Conservation (phyloP, 2,797 vertebrate genomes). For the Microctenopoma stevenorrisi region DNA sequence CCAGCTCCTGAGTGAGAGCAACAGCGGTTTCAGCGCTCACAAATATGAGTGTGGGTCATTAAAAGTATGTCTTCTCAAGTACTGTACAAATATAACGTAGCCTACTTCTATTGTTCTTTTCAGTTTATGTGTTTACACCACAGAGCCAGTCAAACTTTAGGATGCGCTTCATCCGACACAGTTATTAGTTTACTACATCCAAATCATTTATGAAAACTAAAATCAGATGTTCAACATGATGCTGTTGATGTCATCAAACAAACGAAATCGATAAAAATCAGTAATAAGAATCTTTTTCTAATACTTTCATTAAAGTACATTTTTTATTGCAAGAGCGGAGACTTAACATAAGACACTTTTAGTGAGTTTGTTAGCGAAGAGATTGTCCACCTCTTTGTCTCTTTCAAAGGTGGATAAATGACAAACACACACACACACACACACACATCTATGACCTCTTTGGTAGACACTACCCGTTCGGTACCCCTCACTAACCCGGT, state of each 20-base stretch:
- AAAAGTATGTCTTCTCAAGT: slow-evolving; percentile 35
- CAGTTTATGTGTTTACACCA: not conserved
- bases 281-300: not conserved
- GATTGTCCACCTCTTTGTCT: not conserved
- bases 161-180: not conserved
- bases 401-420: slow-evolving; percentile 4
- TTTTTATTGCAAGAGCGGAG: not conserved
- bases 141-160: not conserved
- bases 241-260: too few relatives aligned
- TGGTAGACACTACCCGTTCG: slow-evolving; percentile 54
- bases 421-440: not conserved
- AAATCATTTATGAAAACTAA: not conserved
- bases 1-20: slow-evolving; percentile 47
- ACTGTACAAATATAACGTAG: slow-evolving; percentile 4
- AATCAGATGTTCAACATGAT: not conserved
- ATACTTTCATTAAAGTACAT: not conserved
- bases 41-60: slow-evolving; percentile 29
- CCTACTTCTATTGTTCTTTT: not conserved
- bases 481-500: slow-evolving; percentile 65
- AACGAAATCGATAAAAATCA: too few relatives aligned
- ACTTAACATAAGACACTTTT: not conserved
- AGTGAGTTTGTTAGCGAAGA: too few relatives aligned
- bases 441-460: slow-evolving; percentile 38
- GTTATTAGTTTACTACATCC: not conserved
- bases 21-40: slow-evolving; percentile 46